phyloP scores from a whole-genome alignment of 1,140 invertebrate species.

The Ostrea edulis region DNA sequence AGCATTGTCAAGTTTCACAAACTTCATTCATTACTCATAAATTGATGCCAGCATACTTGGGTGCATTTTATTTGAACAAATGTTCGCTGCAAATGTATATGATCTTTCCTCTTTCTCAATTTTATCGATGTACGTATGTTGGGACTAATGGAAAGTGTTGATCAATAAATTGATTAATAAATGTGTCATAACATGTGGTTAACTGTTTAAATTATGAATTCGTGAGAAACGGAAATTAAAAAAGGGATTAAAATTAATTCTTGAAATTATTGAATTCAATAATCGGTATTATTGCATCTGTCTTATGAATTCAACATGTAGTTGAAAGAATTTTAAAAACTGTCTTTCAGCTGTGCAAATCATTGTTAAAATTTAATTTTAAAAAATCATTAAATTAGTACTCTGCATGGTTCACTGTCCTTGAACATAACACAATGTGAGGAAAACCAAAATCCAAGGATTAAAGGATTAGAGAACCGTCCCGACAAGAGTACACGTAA shows the following conservation, averaged over 20 bases:
- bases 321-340: neutral
- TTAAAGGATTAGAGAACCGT: neutral
- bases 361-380: neutral
- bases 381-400: neutral
- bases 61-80: too few species aligned
- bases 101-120: too few species aligned
- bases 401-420: neutral
- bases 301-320: neutral
- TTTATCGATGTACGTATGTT: too few species aligned
- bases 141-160: too few species aligned
- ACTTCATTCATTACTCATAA: too few species aligned
- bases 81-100: too few species aligned
- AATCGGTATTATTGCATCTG: neutral
- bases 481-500: neutral
- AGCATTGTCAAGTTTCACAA: too few species aligned
- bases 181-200: too few species aligned
- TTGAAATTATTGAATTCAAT: neutral
- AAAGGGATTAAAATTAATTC: neutral
- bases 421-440: neutral
- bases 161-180: too few species aligned
- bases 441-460: neutral
- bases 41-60: too few species aligned
- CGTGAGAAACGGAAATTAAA: neutral
- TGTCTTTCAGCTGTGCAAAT: neutral
- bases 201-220: too few species aligned